phyloP scores from a whole-genome alignment of 2,113 vertebrate genomes.

The Prochilodus magdalenae region DNA sequence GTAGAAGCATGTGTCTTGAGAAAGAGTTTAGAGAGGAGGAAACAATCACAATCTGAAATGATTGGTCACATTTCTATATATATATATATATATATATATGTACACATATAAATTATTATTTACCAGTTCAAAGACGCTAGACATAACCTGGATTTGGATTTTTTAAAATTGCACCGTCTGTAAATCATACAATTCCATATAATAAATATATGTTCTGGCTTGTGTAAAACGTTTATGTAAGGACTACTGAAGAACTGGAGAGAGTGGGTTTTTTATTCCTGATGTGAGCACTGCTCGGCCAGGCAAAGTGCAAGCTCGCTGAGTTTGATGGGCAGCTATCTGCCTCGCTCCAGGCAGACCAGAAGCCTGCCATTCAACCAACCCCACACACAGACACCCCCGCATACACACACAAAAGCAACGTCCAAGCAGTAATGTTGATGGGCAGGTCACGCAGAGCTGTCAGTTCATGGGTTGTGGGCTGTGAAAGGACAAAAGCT shows the following conservation, averaged over 20 bases:
- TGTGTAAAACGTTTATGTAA: not conserved
- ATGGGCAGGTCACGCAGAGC: not conserved
- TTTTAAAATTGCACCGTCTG: too few relatives aligned
- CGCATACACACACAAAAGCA: not conserved
- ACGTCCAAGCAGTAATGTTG: not conserved
- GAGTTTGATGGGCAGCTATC: slow-evolving; percentile 4
- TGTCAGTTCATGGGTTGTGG: slow-evolving; percentile 8
- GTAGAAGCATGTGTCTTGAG: too few relatives aligned
- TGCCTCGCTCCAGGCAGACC: slow-evolving; percentile 7
- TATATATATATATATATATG: too few relatives aligned
- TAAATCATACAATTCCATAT: too few relatives aligned
- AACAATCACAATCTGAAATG: too few relatives aligned
- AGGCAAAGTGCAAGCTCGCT: not conserved
- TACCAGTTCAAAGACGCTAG: too few relatives aligned
- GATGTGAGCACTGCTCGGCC: not conserved
- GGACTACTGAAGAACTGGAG: too few relatives aligned
- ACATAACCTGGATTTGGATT: too few relatives aligned
- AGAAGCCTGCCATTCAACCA: not conserved
- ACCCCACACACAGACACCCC: not conserved
- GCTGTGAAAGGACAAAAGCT: not conserved
- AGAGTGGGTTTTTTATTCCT: not conserved
- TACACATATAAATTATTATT: too few relatives aligned
- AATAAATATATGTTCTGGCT: too few relatives aligned
- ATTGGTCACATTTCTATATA: too few relatives aligned
- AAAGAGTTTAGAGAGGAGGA: too few relatives aligned